Evolutionary conservation across 2,888 invertebrate species (phyloP), one percentile per base, ranked within the genome.

Genomic region (Drosophila planitibia): DNA sequence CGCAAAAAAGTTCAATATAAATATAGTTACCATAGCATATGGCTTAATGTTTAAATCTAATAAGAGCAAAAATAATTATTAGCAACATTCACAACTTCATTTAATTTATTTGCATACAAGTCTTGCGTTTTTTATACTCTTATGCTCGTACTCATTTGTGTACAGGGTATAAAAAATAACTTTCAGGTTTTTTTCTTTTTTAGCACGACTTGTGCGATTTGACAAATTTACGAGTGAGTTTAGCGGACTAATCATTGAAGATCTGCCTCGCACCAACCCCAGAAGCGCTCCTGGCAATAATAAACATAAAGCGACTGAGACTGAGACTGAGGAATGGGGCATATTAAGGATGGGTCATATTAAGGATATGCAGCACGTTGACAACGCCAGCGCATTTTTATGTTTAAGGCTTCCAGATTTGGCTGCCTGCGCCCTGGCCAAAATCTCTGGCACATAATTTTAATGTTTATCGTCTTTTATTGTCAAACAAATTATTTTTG

Each of bases 391-490:
- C 54, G 80, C 74, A 79, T 80, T 82, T 76, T 76, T 64, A 39
- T 70, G 49, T 74, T 61, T 62, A 49, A 54, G 58, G 63, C 64
- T 66, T 60, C 65, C 47, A 76, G 44, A 59, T 61, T 62, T 68
- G 51, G 49, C 49, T 52, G 52, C 35, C 16, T 55, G 12, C 30
- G 19, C 22, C 32, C 19, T 10, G 33, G 33, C 51, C 33, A 53
- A 82, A 80, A 87, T 79, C 81, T 83, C 84, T 83, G 71, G 76
- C 78, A 92, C 92, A 92, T 92, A 91, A 92, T 92, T 92, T 92
- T 91, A 91, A 92, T 92, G 92, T 92, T 92, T 92, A 92, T 92
- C 92, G 87, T 92, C 92, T 92, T 92, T 92, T 91, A 92, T 92
- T 92, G 92, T 92, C 92, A 92, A 92, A 91, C 91, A 92, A 92